Conservation (phyloP, 2,113 vertebrate genomes). For the Muntiacus reevesi region DNA sequence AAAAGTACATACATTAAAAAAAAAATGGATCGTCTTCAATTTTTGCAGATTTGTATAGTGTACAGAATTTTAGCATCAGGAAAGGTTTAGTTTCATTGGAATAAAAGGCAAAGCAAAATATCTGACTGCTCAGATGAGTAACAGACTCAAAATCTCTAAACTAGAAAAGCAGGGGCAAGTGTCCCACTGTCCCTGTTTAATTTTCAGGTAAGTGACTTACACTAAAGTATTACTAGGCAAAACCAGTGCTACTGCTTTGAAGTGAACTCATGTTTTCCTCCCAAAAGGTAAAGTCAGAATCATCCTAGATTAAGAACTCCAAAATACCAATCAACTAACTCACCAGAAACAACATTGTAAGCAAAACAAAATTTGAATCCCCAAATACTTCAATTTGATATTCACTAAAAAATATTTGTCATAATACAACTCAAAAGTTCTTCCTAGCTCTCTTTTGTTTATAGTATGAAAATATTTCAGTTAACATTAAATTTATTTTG, state of each 20-base stretch:
- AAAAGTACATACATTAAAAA: constrained; percentile 53
- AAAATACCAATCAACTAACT: neutral
- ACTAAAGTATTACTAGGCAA: neutral
- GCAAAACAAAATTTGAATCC: neutral
- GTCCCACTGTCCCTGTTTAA: neutral
- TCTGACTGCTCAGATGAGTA: constrained; percentile 23
- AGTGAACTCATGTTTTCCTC: neutral
- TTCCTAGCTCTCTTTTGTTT: neutral
- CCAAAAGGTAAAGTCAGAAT: neutral
- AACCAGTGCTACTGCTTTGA: neutral
- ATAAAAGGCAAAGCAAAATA: constrained; percentile 22
- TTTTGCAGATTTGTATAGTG: constrained; percentile 32
- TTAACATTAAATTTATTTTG: neutral
- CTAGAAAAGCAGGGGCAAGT: neutral
- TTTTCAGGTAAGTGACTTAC: neutral
- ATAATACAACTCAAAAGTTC: neutral
- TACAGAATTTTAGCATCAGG: constrained; percentile 7
- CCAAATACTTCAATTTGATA: neutral
- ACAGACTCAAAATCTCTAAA: neutral
- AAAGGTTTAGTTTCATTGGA: neutral
- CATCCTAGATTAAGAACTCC: neutral
- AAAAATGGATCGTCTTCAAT: constrained; percentile 58
- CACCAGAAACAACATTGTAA: neutral
- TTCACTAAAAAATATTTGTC: neutral
- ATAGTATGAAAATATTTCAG: neutral